phyloP scores from a whole-genome alignment of 2,797 vertebrate species.

The Sebastes alutus region DNA sequence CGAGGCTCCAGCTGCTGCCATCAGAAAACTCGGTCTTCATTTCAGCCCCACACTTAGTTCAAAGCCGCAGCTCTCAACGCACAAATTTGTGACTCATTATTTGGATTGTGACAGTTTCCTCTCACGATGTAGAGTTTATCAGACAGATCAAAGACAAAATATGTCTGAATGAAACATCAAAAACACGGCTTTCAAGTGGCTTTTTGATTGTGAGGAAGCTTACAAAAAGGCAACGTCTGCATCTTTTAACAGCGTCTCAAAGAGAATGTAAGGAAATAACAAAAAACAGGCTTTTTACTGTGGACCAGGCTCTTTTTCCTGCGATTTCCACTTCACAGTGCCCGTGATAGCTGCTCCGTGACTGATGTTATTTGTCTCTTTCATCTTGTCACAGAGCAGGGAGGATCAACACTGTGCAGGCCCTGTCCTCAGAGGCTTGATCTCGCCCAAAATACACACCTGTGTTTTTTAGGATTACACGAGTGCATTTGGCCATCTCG shows the following conservation, averaged over 20 bases:
- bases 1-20: constrained; percentile 8
- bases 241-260: constrained; percentile 59
- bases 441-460: constrained; percentile 67
- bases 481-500: constrained; percentile 42
- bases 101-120: constrained; percentile 60
- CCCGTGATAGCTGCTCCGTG: constrained; percentile 55
- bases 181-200: constrained; percentile 58
- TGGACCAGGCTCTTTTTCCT: constrained; percentile 51
- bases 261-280: constrained; percentile 64
- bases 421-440: constrained; percentile 64
- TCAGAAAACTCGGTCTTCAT: constrained; percentile 14
- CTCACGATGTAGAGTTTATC: constrained; percentile 57
- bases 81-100: constrained; percentile 47
- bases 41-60: constrained; percentile 24
- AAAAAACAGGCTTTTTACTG: constrained; percentile 55
- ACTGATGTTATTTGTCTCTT: constrained; percentile 76
- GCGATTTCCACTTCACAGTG: constrained; percentile 77
- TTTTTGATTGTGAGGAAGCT: constrained; percentile 52
- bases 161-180: constrained; percentile 70
- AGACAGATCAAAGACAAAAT: constrained; percentile 67
- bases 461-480: constrained; percentile 61
- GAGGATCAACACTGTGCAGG: constrained; percentile 54
- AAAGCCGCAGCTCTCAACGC: constrained; percentile 29
- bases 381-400: constrained; percentile 72
- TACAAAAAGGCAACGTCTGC: constrained; percentile 48